These are phyloP conservation scores for Eupithecia exiguata DNA, from an alignment of 2,888 invertebrate species.

Conservation along the genomic window DNA sequence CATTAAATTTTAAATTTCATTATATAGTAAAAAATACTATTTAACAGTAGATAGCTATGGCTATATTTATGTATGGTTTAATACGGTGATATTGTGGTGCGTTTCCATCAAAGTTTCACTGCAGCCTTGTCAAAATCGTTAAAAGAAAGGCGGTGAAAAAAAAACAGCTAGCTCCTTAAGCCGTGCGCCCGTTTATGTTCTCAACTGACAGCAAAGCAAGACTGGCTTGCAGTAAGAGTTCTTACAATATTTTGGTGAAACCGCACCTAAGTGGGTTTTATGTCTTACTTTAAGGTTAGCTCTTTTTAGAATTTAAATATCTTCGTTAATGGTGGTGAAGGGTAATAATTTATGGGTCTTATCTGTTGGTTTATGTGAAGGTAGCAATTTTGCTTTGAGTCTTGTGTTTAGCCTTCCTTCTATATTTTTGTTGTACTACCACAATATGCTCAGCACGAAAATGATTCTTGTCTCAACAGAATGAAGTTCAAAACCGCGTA, in stretches of 20 bases:
- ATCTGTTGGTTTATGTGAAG: neutral
- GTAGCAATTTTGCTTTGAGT: neutral
- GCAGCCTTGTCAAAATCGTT: neutral
- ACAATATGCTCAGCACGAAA: slow-evolving; percentile 3
- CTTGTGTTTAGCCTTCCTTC: neutral
- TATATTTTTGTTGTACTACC: neutral
- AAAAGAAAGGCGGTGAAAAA: neutral
- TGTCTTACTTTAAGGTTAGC: neutral
- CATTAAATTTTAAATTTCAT: too few species aligned
- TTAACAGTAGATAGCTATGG: neutral
- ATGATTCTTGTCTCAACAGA: neutral
- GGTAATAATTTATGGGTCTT: neutral
- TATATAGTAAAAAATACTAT: too few species aligned
- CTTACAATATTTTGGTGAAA: neutral
- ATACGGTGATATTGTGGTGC: neutral
- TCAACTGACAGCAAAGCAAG: neutral
- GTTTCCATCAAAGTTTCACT: neutral
- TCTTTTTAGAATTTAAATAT: neutral
- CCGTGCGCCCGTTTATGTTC: too few species aligned
- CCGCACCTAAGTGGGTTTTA: neutral
- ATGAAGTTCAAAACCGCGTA: slow-evolving; percentile 4
- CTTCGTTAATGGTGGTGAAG: neutral
- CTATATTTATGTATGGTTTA: neutral
- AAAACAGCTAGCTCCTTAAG: neutral
- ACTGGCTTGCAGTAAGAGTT: neutral